phyloP scores from a whole-genome alignment of 2,113 vertebrate genomes.

The Indri indri region DNA sequence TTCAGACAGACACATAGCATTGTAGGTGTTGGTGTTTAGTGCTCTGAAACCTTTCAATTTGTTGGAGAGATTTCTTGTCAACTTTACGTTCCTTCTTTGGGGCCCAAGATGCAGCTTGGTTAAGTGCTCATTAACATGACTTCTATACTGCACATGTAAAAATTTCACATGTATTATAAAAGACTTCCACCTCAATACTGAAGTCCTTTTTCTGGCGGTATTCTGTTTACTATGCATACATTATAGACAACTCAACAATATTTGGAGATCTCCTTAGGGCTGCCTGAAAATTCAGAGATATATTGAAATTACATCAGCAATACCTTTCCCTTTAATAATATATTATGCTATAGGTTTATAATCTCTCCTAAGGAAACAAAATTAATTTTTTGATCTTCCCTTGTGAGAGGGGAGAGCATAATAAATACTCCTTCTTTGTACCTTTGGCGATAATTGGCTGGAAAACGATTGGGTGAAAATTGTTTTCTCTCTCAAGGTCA shows the following conservation, averaged over 20 bases:
- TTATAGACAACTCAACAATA: slow-evolving; percentile 15
- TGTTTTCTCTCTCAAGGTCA: slow-evolving; percentile 79
- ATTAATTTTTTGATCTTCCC: slow-evolving; percentile 75
- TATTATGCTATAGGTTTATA: slow-evolving; percentile 61
- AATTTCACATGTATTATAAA: slow-evolving; percentile 8
- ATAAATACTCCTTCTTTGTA: slow-evolving; percentile 76
- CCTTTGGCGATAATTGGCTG: slow-evolving; percentile 76
- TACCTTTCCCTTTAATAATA: slow-evolving; percentile 57
- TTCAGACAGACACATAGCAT: neutral
- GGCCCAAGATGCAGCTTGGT: neutral
- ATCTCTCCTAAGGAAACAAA: slow-evolving; percentile 77
- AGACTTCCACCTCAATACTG: neutral
- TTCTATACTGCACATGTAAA: neutral
- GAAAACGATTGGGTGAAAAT: slow-evolving; percentile 75
- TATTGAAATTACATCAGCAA: slow-evolving; percentile 58
- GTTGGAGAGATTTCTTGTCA: neutral
- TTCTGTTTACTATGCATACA: slow-evolving; percentile 36
- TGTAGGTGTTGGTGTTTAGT: neutral
- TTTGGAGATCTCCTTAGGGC: slow-evolving; percentile 29
- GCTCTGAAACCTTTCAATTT: slow-evolving; percentile 26
- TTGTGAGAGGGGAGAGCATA: slow-evolving; percentile 57
- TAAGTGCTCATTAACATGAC: neutral
- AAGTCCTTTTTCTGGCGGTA: slow-evolving; percentile 24
- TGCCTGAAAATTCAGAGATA: slow-evolving; percentile 57
- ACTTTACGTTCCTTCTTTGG: neutral